These are phyloP conservation scores for Phocides pigmalion DNA, from an alignment of 1,140 invertebrate genomes.

Conservation along the genomic window DNA sequence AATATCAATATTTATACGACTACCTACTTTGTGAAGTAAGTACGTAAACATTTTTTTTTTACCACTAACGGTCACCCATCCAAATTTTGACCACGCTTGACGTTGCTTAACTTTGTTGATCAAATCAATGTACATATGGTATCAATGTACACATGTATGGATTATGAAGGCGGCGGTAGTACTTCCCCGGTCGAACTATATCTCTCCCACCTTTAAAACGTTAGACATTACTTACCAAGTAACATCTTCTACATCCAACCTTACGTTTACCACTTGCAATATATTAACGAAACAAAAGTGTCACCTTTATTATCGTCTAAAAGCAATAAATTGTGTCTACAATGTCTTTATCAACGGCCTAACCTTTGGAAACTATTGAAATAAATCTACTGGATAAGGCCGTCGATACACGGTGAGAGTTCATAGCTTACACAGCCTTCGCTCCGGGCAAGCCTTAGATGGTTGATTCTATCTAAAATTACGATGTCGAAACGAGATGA, in stretches of 20 bases:
- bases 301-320: conserved; percentile 17
- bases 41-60: too few relatives aligned
- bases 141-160: too few relatives aligned
- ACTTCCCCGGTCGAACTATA: too few relatives aligned
- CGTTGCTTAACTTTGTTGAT: too few relatives aligned
- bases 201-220: too few relatives aligned
- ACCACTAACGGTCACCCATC: too few relatives aligned
- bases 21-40: too few relatives aligned
- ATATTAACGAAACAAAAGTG: conserved; percentile 14
- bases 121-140: too few relatives aligned
- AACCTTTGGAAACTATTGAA: conserved; percentile 27
- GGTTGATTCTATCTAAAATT: background rate
- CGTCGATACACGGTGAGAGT: conserved; percentile 22
- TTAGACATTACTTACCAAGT: too few relatives aligned
- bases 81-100: too few relatives aligned
- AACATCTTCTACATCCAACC: background rate
- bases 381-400: conserved; percentile 29
- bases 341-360: conserved; percentile 28
- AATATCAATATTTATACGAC: too few relatives aligned
- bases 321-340: conserved; percentile 18
- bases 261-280: background rate
- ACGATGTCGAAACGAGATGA: background rate
- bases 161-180: too few relatives aligned
- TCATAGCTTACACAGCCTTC: background rate
- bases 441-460: conserved; percentile 7